phyloP scores from a whole-genome alignment of 2,888 invertebrate species.

The Eilema caniola region DNA sequence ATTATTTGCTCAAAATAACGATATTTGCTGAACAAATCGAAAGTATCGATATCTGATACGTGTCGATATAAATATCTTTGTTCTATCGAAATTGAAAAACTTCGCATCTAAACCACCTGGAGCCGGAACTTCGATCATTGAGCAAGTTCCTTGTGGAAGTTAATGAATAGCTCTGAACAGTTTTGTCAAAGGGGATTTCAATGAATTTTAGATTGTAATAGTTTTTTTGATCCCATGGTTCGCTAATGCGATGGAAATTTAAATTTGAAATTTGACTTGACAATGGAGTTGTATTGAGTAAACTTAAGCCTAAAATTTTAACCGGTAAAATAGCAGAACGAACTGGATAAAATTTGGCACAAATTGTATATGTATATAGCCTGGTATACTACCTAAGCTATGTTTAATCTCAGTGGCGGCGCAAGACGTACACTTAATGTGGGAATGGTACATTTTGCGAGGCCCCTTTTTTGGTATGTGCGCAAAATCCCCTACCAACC shows the following conservation, averaged over 20 bases:
- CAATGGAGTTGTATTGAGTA: too few species aligned
- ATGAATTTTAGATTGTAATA: neutral
- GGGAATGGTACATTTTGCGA: too few species aligned
- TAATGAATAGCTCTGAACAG: conserved; percentile 7
- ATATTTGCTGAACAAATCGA: neutral
- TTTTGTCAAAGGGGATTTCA: neutral
- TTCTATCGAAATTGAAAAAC: neutral
- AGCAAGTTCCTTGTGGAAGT: conserved; percentile 7
- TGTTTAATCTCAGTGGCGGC: too few species aligned
- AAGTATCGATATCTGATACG: neutral
- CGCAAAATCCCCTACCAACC: too few species aligned
- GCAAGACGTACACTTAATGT: too few species aligned
- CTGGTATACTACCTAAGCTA: too few species aligned
- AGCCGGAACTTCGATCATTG: conserved; percentile 3
- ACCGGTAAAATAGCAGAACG: too few species aligned
- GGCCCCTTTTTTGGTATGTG: too few species aligned
- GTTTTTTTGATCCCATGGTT: neutral
- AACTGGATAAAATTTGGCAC: too few species aligned
- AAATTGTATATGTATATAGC: too few species aligned
- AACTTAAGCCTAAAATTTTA: too few species aligned
- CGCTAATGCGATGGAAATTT: neutral
- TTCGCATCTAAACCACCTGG: conserved; percentile 7
- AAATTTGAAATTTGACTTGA: neutral
- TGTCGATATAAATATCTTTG: neutral
- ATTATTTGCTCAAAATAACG: too few species aligned